Evolutionary conservation across 2,113 vertebrate species (phyloP), one percentile per base, ranked within the genome.

Genomic region (Rostratula benghalensis): DNA sequence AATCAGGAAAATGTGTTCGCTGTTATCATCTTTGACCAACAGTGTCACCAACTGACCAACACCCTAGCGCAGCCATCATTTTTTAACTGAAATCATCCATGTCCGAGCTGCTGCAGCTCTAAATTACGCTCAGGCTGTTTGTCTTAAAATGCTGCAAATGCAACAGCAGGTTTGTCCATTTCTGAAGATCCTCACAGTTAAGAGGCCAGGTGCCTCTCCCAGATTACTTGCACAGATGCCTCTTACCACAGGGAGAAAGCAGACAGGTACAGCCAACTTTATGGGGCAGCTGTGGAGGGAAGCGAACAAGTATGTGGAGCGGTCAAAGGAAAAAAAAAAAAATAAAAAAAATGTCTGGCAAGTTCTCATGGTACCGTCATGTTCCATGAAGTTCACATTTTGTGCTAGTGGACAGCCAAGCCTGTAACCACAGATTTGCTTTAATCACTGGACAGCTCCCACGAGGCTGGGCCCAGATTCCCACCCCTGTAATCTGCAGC

Each of bases 371-470:
- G 75, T 96, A 84, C 91, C 53, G 96, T 97, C 94, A 92, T 97
- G 94, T 95, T 97, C 94, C 89, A 91, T 93, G 95, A 95, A 94
- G 89, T 86, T 70, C 94, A 96, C 92, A 84, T 91, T 96, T 31
- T 97, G 95, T 97, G 96, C 96, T 97, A 96, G 91, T 95, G 96
- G 94, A 95, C 92, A 90, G 88, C 95, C 97, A 97, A 76, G 77
- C 86, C 93, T 90, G 35, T 87, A 97, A 97, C 95, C 31, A 35
- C 73, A 27, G 97, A 97, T 97, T 96, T 97, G 81, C 96, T 97
- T 97, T 97, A 97, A 98, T 97, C 96, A 97, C 94, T 95, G 93
- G 97, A 97, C 95, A 97, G 96, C 89, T 98, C 96, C 97, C 85
- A 92, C 9, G 97, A 97, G 96, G 92, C 89, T 83, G 95, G 92